Percentiles rank a stretch among this genome's conserved stretches.
These are phyloP conservation scores for Neomicropteryx cornuta DNA, from an alignment of 1,140 invertebrate genomes.

Conservation along the genomic window DNA sequence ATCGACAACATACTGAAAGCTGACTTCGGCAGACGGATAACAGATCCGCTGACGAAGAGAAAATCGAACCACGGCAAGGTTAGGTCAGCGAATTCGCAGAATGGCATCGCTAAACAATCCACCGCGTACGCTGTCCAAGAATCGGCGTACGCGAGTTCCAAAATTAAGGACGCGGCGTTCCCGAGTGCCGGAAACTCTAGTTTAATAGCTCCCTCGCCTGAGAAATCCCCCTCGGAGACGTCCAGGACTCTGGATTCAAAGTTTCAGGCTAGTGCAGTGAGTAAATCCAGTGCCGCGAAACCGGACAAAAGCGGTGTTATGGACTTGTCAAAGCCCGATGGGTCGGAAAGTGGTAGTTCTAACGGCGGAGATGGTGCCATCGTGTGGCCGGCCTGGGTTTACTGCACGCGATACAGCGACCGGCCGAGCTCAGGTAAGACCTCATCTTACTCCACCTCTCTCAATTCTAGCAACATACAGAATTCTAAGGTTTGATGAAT, in stretches of 20 bases:
- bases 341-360: conserved; percentile 26
- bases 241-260: too few species aligned
- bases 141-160: too few species aligned
- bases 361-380: too few species aligned
- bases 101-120: too few species aligned
- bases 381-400: conserved; percentile 92
- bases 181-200: too few species aligned
- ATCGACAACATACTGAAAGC: conserved; percentile 89
- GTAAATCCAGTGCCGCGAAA: conserved; percentile 27
- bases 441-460: conserved; percentile 1
- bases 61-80: conserved; percentile 20
- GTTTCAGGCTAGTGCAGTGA: conserved; percentile 17
- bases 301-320: conserved; percentile 27
- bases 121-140: too few species aligned
- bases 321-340: conserved; percentile 30
- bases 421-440: conserved; percentile 86
- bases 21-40: conserved; percentile 69
- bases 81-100: too few species aligned
- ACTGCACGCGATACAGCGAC: conserved; percentile 94
- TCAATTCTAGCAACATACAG: too few species aligned
- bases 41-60: conserved; percentile 53
- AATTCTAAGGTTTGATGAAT: too few species aligned
- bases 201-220: too few species aligned
- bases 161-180: conserved; percentile 8
- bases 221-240: too few species aligned